Percentiles rank a stretch among this genome's conserved stretches.
Conservation (phyloP, 2,797 vertebrate species). For the Apogon talboti region DNA sequence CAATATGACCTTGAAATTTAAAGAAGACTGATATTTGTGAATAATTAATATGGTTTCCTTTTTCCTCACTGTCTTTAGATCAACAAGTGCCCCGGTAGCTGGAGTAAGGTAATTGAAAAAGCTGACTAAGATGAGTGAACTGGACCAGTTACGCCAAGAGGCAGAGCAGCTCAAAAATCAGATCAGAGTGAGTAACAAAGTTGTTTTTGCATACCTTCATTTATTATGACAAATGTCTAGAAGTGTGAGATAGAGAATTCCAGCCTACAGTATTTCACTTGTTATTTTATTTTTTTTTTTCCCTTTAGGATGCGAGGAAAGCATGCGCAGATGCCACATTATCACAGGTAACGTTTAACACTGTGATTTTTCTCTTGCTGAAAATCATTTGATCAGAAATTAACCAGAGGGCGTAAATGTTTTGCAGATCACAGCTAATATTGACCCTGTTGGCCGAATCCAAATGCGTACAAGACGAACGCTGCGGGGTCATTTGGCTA, state of each 20-base stretch:
- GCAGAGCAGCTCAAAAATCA: conserved; percentile 97
- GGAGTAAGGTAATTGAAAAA: conserved; percentile 87
- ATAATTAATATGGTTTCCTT: conserved; percentile 28
- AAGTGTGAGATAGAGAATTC: too few species aligned
- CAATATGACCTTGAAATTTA: conserved; percentile 17
- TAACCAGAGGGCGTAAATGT: conserved; percentile 12
- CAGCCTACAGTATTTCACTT: too few species aligned
- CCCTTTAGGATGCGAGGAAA: conserved; percentile 99
- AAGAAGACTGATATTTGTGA: background rate
- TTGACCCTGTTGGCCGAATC: conserved; percentile 98
- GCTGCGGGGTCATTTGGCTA: conserved; percentile 97
- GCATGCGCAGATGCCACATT: conserved; percentile 98
- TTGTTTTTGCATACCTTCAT: background rate
- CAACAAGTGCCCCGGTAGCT: conserved; percentile 87
- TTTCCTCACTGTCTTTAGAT: conserved; percentile 78
- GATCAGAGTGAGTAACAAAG: conserved; percentile 88
- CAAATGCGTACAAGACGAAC: conserved; percentile 99
- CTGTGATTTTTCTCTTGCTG: background rate
- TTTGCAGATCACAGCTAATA: conserved; percentile 95
- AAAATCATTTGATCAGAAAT: conserved; percentile 18
- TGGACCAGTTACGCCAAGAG: conserved; percentile 98
- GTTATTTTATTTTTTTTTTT: background rate
- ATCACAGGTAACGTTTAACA: conserved; percentile 89
- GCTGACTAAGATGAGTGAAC: conserved; percentile 96
- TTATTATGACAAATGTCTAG: background rate